phyloP scores from a whole-genome alignment of 2,888 invertebrate genomes.

The Ornithoptera alexandrae region DNA sequence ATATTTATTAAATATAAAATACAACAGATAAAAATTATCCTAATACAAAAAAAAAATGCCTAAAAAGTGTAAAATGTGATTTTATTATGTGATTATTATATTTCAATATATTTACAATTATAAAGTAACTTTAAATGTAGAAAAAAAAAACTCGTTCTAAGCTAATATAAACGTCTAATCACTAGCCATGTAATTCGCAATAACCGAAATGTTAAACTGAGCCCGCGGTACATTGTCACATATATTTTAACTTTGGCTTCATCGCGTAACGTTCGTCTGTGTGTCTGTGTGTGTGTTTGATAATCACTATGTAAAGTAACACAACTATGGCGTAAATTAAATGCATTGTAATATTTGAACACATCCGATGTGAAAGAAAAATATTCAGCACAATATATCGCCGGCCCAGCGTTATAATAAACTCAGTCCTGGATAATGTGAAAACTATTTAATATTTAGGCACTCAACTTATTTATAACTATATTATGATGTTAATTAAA shows the following conservation, averaged over 20 bases:
- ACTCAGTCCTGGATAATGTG: conserved; percentile 42
- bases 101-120: conserved; percentile 60
- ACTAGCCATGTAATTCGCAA: conserved; percentile 78
- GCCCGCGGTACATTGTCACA: conserved; percentile 34
- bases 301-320: background rate
- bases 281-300: background rate
- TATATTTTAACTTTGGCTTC: conserved; percentile 30
- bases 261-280: background rate
- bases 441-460: conserved; percentile 27
- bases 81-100: conserved; percentile 45
- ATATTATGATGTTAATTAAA: conserved; percentile 17
- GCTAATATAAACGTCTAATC: conserved; percentile 75
- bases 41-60: conserved; percentile 31
- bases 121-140: conserved; percentile 48
- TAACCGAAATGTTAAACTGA: conserved; percentile 48
- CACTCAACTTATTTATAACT: conserved; percentile 27
- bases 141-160: conserved; percentile 56
- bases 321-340: conserved; percentile 12
- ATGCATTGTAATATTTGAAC: conserved; percentile 38
- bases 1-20: conserved; percentile 32
- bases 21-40: conserved; percentile 35
- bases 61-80: conserved; percentile 26
- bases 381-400: conserved; percentile 37
- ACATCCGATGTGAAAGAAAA: conserved; percentile 28
- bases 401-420: conserved; percentile 37